Conservation (phyloP, 2,888 invertebrate genomes). For the Hyalella azteca region DNA sequence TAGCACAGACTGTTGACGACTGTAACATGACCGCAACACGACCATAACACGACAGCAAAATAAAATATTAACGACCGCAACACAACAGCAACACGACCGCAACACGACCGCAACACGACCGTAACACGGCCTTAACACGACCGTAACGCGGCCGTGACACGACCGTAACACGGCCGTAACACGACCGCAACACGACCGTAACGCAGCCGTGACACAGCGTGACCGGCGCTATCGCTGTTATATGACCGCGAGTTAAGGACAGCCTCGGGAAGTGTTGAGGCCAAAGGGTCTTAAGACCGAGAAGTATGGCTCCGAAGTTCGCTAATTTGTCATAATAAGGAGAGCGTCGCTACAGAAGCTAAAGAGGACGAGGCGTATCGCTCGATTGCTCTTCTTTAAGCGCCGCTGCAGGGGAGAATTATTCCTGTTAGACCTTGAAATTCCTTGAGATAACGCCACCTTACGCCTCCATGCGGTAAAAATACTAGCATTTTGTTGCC, state of each 20-base stretch:
- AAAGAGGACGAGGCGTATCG: conserved; percentile 21
- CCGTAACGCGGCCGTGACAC: no score
- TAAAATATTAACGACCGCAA: no score
- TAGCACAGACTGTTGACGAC: no score
- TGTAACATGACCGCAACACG: no score
- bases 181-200: no score
- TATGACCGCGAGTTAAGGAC: neutral
- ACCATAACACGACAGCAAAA: no score
- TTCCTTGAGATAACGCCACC: conserved; percentile 9
- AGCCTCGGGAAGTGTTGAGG: conserved; percentile 30
- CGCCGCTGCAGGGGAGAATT: neutral
- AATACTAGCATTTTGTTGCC: conserved; percentile 5
- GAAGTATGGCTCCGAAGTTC: conserved; percentile 27
- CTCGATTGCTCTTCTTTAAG: conserved; percentile 18
- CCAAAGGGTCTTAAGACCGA: conserved; percentile 10
- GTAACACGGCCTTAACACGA: no score
- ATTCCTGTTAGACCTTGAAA: conserved; percentile 31
- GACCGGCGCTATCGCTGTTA: no score
- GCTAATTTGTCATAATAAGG: conserved; percentile 35
- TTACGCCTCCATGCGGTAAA: neutral
- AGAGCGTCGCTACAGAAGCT: neutral
- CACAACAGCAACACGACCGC: neutral
- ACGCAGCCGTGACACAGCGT: no score
- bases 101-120: no score
- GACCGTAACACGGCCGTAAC: no score